Percentiles rank a stretch among this genome's conserved stretches.
phyloP scores from a whole-genome alignment of 1,140 invertebrate genomes.

The Apis cerana region DNA sequence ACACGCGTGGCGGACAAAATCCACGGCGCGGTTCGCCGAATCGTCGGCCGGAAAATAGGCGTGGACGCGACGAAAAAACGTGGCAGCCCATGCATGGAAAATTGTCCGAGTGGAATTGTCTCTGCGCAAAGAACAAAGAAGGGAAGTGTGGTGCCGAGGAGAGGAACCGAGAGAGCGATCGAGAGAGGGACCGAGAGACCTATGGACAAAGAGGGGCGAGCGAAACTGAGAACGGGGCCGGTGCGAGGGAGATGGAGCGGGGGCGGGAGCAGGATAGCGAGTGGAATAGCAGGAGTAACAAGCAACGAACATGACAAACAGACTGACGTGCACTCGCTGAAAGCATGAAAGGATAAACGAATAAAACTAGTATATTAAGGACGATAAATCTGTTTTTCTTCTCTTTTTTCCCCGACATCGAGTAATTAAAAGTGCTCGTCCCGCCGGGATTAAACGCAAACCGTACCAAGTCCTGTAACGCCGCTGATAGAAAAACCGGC shows the following conservation, averaged over 20 bases:
- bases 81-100: slow-evolving; percentile 66
- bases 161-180: slow-evolving; percentile 7
- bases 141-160: not conserved
- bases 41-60: slow-evolving; percentile 67
- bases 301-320: slow-evolving; percentile 52
- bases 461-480: slow-evolving; percentile 43
- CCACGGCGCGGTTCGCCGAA: slow-evolving; percentile 57
- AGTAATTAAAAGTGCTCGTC: slow-evolving; percentile 52
- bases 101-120: slow-evolving; percentile 65
- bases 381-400: slow-evolving; percentile 52
- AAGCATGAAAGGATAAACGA: slow-evolving; percentile 52
- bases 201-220: slow-evolving; percentile 22
- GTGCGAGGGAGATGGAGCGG: not conserved
- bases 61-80: slow-evolving; percentile 68
- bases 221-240: slow-evolving; percentile 10
- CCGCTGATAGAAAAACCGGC: slow-evolving; percentile 44
- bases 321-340: slow-evolving; percentile 50
- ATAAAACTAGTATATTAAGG: slow-evolving; percentile 54
- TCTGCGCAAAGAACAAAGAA: slow-evolving; percentile 24
- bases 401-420: slow-evolving; percentile 39
- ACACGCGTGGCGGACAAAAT: slow-evolving; percentile 41
- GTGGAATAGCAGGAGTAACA: slow-evolving; percentile 26
- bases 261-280: not conserved
- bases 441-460: slow-evolving; percentile 50
- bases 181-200: slow-evolving; percentile 1